Conservation (phyloP, 2,113 vertebrate species). For the Coptodon rendalli region DNA sequence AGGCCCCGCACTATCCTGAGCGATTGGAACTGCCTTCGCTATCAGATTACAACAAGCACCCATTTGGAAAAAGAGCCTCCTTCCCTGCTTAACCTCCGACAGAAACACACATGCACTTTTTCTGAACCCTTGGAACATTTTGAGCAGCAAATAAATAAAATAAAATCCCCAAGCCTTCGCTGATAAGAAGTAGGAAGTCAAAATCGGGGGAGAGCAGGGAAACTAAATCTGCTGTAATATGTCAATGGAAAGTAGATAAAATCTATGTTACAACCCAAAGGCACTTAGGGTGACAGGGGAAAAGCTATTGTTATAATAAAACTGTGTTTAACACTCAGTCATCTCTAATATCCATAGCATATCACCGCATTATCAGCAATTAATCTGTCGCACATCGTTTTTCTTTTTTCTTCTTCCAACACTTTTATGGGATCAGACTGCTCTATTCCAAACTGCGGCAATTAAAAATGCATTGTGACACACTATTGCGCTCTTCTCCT, state of each 20-base stretch:
- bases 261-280: conserved; percentile 24
- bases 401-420: neutral
- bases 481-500: neutral
- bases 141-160: neutral
- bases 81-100: conserved; percentile 24
- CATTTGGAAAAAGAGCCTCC: conserved; percentile 36
- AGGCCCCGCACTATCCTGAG: conserved; percentile 24
- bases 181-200: conserved; percentile 31
- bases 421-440: conserved; percentile 25
- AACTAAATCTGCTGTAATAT: conserved; percentile 22
- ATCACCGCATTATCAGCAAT: conserved; percentile 32
- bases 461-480: conserved; percentile 54
- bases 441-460: conserved; percentile 18
- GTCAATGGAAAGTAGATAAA: conserved; percentile 37
- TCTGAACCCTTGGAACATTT: neutral
- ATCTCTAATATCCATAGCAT: conserved; percentile 41
- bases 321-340: conserved; percentile 34
- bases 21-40: conserved; percentile 33
- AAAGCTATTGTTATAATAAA: conserved; percentile 50
- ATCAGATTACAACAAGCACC: conserved; percentile 53
- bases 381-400: conserved; percentile 23
- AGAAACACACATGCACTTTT: conserved; percentile 16
- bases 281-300: conserved; percentile 28
- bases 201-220: neutral
- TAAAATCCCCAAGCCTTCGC: neutral